phyloP scores from a whole-genome alignment of 2,797 vertebrate genomes.

The Eulemur rubriventer region DNA sequence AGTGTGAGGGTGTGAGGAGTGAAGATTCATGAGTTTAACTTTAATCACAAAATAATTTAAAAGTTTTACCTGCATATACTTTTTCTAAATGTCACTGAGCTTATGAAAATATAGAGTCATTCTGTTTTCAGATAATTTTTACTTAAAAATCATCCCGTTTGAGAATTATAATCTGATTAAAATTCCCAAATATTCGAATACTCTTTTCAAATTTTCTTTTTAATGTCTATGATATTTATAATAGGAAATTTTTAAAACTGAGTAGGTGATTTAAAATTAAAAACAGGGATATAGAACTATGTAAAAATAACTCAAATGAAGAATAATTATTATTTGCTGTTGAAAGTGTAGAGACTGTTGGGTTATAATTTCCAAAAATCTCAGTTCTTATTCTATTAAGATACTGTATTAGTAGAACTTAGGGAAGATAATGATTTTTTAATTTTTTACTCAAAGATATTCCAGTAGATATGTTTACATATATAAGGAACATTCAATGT shows the following conservation, averaged over 20 bases:
- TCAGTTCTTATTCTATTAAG: background rate
- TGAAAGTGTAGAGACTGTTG: background rate
- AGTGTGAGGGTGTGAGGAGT: fast-evolving
- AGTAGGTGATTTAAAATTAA: background rate
- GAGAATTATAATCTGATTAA: slow-evolving; percentile 12
- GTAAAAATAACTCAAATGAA: background rate
- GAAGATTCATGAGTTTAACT: background rate
- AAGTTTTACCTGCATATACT: background rate
- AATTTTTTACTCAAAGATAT: background rate
- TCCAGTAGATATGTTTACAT: background rate
- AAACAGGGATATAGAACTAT: background rate
- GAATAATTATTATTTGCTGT: background rate
- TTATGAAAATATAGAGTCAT: background rate
- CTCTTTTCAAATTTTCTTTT: background rate
- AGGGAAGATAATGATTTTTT: background rate
- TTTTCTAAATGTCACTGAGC: slow-evolving; percentile 14
- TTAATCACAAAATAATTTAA: background rate
- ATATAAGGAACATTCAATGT: background rate
- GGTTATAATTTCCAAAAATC: background rate
- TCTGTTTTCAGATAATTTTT: background rate
- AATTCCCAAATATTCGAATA: background rate
- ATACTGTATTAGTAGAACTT: background rate
- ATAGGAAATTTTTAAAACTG: background rate
- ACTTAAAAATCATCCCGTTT: background rate
- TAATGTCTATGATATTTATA: background rate